Conservation (phyloP, 2,113 vertebrate genomes). For the Dipodomys stephensi region DNA sequence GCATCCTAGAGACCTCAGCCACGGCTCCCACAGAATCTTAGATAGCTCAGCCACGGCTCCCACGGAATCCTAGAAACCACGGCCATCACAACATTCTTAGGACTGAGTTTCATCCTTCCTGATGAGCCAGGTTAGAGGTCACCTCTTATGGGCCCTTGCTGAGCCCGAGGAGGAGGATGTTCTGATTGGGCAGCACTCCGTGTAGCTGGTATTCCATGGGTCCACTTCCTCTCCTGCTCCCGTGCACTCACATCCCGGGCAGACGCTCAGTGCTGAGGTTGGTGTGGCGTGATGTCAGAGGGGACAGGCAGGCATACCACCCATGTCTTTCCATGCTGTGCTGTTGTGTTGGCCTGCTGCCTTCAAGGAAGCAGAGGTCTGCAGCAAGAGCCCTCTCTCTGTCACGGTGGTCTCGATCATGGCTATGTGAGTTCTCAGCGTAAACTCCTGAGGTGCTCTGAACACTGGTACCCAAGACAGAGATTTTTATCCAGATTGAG, state of each 20-base stretch:
- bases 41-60: too few relatives aligned
- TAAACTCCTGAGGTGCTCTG: not conserved
- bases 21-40: too few relatives aligned
- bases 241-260: too few relatives aligned
- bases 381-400: too few relatives aligned
- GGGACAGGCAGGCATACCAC: not conserved
- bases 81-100: not conserved
- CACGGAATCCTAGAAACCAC: too few relatives aligned
- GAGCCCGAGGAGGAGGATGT: too few relatives aligned
- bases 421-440: too few relatives aligned
- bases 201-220: too few relatives aligned
- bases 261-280: too few relatives aligned
- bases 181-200: not conserved
- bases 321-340: not conserved
- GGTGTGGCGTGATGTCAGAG: not conserved
- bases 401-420: too few relatives aligned
- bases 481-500: too few relatives aligned
- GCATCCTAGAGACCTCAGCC: too few relatives aligned
- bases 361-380: not conserved
- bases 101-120: not conserved
- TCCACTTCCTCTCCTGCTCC: not conserved
- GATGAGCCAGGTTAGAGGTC: not conserved
- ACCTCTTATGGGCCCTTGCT: not conserved
- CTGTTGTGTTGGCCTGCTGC: not conserved
- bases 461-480: not conserved